These are phyloP conservation scores for Trogon melanurus DNA, from an alignment of 2,113 vertebrate genomes.

Conservation along the genomic window DNA sequence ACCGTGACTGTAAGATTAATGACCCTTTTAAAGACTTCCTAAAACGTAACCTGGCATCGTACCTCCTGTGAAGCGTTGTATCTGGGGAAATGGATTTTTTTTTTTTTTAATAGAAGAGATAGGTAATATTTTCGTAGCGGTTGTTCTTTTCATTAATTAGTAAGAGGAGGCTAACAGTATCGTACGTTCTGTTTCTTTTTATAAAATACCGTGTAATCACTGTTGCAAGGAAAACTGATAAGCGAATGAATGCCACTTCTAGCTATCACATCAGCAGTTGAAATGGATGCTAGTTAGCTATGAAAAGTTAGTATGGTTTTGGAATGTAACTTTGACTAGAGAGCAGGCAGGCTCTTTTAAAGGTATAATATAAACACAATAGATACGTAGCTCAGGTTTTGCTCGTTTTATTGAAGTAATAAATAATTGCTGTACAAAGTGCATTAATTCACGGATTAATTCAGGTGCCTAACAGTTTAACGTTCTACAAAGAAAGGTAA, in stretches of 20 bases:
- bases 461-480: background rate
- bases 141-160: background rate
- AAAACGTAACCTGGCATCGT: background rate
- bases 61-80: background rate
- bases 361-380: background rate
- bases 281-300: background rate
- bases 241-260: background rate
- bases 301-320: background rate
- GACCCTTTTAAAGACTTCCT: background rate
- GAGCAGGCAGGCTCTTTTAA: background rate
- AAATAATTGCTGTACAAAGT: background rate
- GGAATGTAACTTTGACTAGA: background rate
- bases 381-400: background rate
- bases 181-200: background rate
- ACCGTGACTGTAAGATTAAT: slow-evolving; percentile 28
- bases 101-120: background rate
- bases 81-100: background rate
- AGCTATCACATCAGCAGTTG: background rate
- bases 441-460: background rate
- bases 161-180: background rate
- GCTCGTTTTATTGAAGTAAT: background rate
- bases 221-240: background rate
- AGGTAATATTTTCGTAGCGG: background rate
- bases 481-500: background rate
- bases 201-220: background rate